Base-by-base conservation (phyloP, 2,888 invertebrate species). In the Aphodius sticticus region DNA sequence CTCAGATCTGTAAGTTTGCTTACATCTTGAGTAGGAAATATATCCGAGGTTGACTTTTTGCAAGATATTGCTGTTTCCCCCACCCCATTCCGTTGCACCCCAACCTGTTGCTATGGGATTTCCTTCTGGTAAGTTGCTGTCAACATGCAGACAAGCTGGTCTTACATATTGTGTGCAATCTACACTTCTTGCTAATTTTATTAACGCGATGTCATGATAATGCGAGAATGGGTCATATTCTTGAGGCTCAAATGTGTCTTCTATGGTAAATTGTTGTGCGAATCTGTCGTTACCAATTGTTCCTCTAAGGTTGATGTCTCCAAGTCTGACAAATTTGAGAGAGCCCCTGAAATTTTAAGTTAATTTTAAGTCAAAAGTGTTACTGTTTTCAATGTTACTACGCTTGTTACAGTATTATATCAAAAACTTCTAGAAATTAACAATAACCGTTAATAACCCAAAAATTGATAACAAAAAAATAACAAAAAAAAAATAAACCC, bases 161-260 rank as follows among this genome's bases (percentile, higher is more conserved):
- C 89, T 81, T 37, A 90, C 86, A 78, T 84, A 86, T 12, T 85
- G 84, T 37, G 88, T 84, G 78, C 91, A 90, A 6, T 75, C 71
- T 0, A 89, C 90, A 2, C 82, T 79, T 6, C 83, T 82, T 35
- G 89, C 87, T 69, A 92, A 82, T 83, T 88, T 86, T 1, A 92
- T 79, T 1, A 92, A 86, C 12, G 90, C 92, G 38, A 92, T 90
- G 79, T 92, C 92, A 82, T 92, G 88, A 83, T 92, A 92, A 78
- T 88, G 86, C 3, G 85, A 82, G 0, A 88, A 87, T 0, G 84
- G 79, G 69, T 85, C 85, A 82, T 91, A 91, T 0, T 86, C 82
- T 0, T 90, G 90, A 84, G 91, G 88, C 15, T 84, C 82, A 77
- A 89, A 87, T 69, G 85, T 86, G 53, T 87, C 79, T 0, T 84